These are phyloP conservation scores for Amphiduros pacificus DNA, from an alignment of 2,888 invertebrate genomes.

Conservation along the genomic window DNA sequence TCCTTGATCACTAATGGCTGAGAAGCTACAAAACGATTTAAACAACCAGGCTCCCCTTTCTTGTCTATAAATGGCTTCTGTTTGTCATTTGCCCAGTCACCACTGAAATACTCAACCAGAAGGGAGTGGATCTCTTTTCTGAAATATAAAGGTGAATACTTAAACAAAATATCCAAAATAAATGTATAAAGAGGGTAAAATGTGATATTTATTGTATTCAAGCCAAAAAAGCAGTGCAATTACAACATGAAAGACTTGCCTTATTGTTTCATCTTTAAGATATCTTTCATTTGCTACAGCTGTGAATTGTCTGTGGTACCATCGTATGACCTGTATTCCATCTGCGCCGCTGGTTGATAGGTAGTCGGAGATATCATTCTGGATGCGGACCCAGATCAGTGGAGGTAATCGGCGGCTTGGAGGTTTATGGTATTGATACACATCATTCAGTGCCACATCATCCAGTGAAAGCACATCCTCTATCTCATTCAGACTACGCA, in stretches of 20 bases:
- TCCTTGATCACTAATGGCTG: conserved; percentile 17
- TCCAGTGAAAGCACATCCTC: conserved; percentile 30
- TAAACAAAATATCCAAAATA: no score
- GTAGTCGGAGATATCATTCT: conserved; percentile 20
- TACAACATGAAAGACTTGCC: no score
- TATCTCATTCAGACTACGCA: conserved; percentile 19
- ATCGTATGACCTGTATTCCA: conserved; percentile 21
- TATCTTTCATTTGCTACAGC: conserved; percentile 21
- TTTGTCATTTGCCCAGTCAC: conserved; percentile 20
- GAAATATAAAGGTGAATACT: not conserved
- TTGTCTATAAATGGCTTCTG: conserved; percentile 7
- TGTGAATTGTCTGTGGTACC: conserved; percentile 29
- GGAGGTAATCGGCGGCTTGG: conserved; percentile 36
- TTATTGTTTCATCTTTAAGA: conserved; percentile 6
- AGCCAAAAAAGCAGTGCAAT: no score
- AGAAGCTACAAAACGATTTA: conserved; percentile 12
- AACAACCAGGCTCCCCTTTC: not conserved
- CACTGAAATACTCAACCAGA: conserved; percentile 24
- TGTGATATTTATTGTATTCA: no score
- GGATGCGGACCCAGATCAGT: conserved; percentile 17
- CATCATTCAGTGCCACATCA: conserved; percentile 22
- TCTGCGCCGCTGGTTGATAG: conserved; percentile 25
- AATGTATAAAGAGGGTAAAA: no score
- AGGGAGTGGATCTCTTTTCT: conserved; percentile 10
- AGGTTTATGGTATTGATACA: conserved; percentile 31